Evolutionary conservation across 2,113 vertebrate genomes (phyloP).

Genomic region (Halcyon senegalensis): DNA sequence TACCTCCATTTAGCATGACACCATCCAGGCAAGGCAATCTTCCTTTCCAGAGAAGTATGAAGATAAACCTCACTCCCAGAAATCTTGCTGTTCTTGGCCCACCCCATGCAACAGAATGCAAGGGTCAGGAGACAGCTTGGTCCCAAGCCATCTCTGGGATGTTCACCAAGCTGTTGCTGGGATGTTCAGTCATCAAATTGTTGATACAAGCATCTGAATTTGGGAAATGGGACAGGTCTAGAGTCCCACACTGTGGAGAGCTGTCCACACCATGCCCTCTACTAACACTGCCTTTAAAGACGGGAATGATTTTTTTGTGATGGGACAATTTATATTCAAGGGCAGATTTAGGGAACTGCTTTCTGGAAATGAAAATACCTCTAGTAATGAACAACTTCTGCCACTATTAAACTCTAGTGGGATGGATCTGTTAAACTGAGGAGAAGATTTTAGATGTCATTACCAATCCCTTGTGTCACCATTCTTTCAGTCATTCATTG

Average conservation of each 20-base stretch:
- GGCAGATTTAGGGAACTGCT: not conserved
- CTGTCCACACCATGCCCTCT: not conserved
- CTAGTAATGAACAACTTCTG: not conserved
- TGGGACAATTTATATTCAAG: not conserved
- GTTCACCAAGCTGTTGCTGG: not conserved
- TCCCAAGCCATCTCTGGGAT: not conserved
- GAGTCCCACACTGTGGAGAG: too few species aligned
- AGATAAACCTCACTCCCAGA: not conserved
- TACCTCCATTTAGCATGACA: rapidly evolving
- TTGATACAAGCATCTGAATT: not conserved
- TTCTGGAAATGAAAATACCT: not conserved
- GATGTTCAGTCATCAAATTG: rapidly evolving
- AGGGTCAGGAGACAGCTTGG: rapidly evolving
- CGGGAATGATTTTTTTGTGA: not conserved
- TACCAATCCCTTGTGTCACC: not conserved
- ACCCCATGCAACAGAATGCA: rapidly evolving
- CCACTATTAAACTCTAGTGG: not conserved
- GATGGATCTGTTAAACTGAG: not conserved
- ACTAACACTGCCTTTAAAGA: not conserved
- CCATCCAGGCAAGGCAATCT: not conserved
- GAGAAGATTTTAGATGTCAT: not conserved
- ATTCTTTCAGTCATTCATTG: not conserved
- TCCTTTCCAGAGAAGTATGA: not conserved
- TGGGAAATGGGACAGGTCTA: not conserved
- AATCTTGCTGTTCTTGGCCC: not conserved